phyloP scores from a whole-genome alignment of 2,888 invertebrate species.

The Pyrocoelia pectoralis region DNA sequence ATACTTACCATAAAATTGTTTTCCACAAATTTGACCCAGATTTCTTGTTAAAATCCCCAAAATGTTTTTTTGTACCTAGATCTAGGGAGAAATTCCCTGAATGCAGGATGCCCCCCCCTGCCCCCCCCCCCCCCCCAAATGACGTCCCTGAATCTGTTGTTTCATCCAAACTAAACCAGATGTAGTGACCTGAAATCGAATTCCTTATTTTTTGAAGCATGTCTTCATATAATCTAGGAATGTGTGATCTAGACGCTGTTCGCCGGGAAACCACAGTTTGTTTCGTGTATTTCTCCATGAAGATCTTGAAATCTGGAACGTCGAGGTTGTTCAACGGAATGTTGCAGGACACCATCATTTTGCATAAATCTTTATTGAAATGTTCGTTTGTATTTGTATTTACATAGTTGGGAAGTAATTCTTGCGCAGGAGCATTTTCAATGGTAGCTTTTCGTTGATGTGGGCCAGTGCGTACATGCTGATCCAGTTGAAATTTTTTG shows the following conservation, averaged over 20 bases:
- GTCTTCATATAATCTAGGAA: slow-evolving; percentile 11
- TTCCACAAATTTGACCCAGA: no score
- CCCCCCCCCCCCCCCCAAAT: no score
- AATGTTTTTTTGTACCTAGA: no score
- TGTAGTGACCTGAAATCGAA: background rate
- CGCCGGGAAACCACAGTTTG: no score
- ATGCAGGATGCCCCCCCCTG: no score
- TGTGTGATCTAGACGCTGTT: slow-evolving; percentile 5
- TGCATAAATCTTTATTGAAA: slow-evolving; percentile 3
- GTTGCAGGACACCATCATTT: slow-evolving; percentile 10
- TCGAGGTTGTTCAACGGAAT: slow-evolving; percentile 9
- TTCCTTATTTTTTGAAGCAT: background rate
- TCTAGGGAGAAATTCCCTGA: no score
- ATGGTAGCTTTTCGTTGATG: slow-evolving; percentile 1
- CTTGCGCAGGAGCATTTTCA: background rate
- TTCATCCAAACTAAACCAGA: slow-evolving; percentile 13
- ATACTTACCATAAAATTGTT: no score
- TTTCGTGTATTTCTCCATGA: slow-evolving; percentile 10
- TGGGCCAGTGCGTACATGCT: slow-evolving; percentile 5
- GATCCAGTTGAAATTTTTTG: background rate
- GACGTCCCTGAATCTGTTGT: no score
- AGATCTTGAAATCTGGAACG: slow-evolving; percentile 10
- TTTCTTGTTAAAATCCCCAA: no score
- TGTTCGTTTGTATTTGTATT: background rate
- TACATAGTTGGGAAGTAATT: slow-evolving; percentile 1